Base-by-base conservation (phyloP, 1,140 invertebrate species). In the Plodia interpunctella region DNA sequence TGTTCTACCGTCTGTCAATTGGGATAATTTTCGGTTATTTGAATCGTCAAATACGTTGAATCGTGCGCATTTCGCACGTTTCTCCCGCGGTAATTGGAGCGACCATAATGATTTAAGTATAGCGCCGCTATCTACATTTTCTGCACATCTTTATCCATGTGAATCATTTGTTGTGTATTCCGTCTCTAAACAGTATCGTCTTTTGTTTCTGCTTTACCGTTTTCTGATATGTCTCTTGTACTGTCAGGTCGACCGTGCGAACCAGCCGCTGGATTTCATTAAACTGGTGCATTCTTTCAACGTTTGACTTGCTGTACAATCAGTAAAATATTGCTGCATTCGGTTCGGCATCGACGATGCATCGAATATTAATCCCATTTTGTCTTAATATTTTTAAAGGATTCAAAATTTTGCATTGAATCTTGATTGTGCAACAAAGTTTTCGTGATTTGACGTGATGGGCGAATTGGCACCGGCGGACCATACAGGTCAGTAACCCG, bases 401-500 rank as follows among this genome's bases (percentile, higher is more conserved):
- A 65, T 59, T 63, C 9, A 3, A 28, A 9, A 28, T 28, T 28
- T 53, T 44, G 19, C 61, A 61, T 63, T 72, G 65, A 70, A 80
- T 79, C 69, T 71, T 68, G 72, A 69, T 68, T 70, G 66, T 79
- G 76, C 76, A 79, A 70, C 63, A n/a, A n/a, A n/a, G n/a, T n/a
- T 84, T 83, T 84, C 70, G 78, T 78, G 73, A 76, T 85, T 75
- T 78, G 76, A 75, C 76, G 78, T 76, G 78, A 75, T 80, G 78
- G 73, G 74, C 76, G 79, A 87, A 87, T 85, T 87, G 84, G 84
- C 84, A 87, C 69, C 70, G 77, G 68, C 76, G 72, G 80, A 78
- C 76, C 80, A 78, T 77, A 65, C 79, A 71, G 82, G 82, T 88
- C 83, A 81, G 53, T 83, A 65, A 85, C 79, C 85, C 73, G 71